Evolutionary conservation across 2,888 invertebrate genomes (phyloP).

Genomic region (Phyllotreta cruciferae): DNA sequence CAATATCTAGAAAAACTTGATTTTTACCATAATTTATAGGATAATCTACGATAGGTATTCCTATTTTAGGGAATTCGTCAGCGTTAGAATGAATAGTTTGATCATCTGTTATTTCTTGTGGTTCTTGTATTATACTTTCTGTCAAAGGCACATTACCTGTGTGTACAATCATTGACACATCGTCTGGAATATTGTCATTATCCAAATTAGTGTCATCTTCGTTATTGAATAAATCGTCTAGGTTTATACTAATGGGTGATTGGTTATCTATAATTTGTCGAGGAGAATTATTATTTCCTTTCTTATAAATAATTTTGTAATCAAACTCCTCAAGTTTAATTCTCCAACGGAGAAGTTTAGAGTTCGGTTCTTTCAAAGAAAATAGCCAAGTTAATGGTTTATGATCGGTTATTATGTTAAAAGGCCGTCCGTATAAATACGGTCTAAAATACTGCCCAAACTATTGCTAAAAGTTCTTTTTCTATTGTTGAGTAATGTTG

Average conservation of each 20-base stretch:
- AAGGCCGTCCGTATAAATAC: slow-evolving; percentile 33
- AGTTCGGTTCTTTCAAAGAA: slow-evolving; percentile 32
- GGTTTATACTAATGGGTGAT: too few relatives aligned
- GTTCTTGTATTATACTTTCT: too few relatives aligned
- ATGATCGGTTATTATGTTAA: slow-evolving; percentile 32
- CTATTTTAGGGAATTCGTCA: background rate
- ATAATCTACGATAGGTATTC: background rate
- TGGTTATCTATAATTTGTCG: too few relatives aligned
- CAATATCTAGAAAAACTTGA: background rate
- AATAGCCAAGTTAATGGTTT: slow-evolving; percentile 36
- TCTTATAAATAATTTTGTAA: slow-evolving; percentile 28
- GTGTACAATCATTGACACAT: too few relatives aligned
- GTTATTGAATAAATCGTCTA: too few relatives aligned
- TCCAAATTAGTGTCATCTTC: too few relatives aligned
- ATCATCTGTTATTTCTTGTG: too few relatives aligned
- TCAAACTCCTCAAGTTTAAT: slow-evolving; percentile 34
- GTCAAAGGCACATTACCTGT: too few relatives aligned
- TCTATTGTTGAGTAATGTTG: slow-evolving; percentile 35
- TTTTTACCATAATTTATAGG: background rate
- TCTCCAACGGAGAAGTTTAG: slow-evolving; percentile 34
- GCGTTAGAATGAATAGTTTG: background rate
- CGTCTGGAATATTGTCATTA: too few relatives aligned
- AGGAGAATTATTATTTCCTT: too few relatives aligned
- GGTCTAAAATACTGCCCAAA: slow-evolving; percentile 40
- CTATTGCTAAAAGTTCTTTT: slow-evolving; percentile 37